phyloP scores from a whole-genome alignment of 2,113 vertebrate species.

The Burhinus bistriatus region DNA sequence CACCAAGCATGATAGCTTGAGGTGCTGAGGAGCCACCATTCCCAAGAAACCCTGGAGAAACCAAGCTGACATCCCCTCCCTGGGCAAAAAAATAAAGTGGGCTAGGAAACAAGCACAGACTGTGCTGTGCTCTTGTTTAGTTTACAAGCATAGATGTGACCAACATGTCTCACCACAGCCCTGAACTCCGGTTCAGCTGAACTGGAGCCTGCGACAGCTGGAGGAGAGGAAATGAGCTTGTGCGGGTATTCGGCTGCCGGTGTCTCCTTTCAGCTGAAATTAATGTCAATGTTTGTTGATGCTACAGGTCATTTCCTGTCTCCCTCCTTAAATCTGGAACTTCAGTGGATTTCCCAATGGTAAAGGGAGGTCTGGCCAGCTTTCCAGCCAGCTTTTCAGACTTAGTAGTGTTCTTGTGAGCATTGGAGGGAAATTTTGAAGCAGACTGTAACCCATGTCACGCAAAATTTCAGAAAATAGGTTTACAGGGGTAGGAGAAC shows the following conservation, averaged over 20 bases:
- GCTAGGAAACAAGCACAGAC: fast-evolving
- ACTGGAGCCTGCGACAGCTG: background rate
- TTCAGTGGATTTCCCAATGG: constrained; percentile 2
- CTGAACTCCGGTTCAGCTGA: background rate
- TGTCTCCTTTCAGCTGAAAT: constrained; percentile 26
- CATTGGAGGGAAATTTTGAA: background rate
- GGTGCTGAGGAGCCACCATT: background rate
- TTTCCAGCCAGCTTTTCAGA: background rate
- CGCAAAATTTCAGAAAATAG: background rate
- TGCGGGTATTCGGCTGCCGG: fast-evolving
- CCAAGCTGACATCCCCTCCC: background rate
- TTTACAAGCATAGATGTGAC: background rate
- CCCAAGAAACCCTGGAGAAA: background rate
- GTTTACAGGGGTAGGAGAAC: background rate
- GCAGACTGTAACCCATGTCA: background rate
- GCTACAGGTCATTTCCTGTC: constrained; percentile 41
- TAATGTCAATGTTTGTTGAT: constrained; percentile 1
- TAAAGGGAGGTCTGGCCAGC: background rate
- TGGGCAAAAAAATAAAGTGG: background rate
- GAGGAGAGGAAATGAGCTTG: constrained; percentile 37
- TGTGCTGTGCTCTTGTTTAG: background rate
- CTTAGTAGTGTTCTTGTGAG: background rate
- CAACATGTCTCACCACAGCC: background rate
- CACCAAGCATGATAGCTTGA: background rate
- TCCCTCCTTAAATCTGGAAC: background rate